Percentiles rank a stretch among this genome's conserved stretches.
phyloP scores from a whole-genome alignment of 64 coral and sea anemone genomes.

The Pocillopora damicornis region DNA sequence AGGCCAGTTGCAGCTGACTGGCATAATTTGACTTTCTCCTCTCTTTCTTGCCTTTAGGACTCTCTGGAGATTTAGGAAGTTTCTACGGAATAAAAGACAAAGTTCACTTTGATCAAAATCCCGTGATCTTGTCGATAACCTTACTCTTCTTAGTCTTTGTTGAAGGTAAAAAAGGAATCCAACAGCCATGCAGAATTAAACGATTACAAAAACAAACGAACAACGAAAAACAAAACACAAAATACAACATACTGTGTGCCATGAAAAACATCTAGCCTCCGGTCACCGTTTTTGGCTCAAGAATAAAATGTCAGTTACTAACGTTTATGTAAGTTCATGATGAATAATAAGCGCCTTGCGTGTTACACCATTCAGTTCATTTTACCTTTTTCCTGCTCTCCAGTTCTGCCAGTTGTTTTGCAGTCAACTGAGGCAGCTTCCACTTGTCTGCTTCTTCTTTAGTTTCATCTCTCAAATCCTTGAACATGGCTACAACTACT shows the following conservation, averaged over 20 bases:
- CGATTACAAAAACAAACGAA: too few relatives aligned
- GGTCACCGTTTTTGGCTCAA: too few relatives aligned
- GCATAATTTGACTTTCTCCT: slow-evolving; percentile 37
- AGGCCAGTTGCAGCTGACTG: slow-evolving; percentile 44
- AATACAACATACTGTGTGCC: too few relatives aligned
- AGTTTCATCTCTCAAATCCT: slow-evolving; percentile 47
- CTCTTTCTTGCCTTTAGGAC: slow-evolving; percentile 30
- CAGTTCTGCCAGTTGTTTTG: slow-evolving; percentile 80
- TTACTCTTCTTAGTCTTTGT: too few relatives aligned
- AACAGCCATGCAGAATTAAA: too few relatives aligned
- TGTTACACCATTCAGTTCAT: neutral
- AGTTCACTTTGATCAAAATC: too few relatives aligned
- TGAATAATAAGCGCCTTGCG: neutral
- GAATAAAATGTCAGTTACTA: too few relatives aligned
- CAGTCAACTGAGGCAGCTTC: slow-evolving; percentile 70
- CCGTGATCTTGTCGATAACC: too few relatives aligned
- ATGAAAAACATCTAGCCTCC: too few relatives aligned
- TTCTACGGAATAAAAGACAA: neutral
- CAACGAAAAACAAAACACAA: too few relatives aligned
- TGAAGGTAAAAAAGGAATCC: too few relatives aligned
- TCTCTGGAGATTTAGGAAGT: slow-evolving; percentile 17
- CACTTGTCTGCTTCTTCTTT: slow-evolving; percentile 44
- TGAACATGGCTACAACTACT: slow-evolving; percentile 89
- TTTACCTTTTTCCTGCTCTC: slow-evolving; percentile 80
- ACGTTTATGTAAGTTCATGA: neutral